Evolutionary conservation across 2,797 vertebrate species (phyloP).

Genomic region (Phalloptychus januarius): DNA sequence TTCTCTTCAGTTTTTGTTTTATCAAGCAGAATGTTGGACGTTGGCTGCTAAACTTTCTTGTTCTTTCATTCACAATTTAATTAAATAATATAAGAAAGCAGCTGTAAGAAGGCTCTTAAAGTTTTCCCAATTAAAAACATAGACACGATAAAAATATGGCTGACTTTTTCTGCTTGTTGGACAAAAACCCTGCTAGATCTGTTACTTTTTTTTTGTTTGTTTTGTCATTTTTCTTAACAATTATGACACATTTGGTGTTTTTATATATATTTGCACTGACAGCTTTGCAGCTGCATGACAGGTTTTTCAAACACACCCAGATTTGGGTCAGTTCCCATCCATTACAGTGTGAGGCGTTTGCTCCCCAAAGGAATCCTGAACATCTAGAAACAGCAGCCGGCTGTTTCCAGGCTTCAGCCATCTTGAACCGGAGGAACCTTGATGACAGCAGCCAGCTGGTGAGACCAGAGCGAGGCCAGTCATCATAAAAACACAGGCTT

Average conservation of each 20-base stretch:
- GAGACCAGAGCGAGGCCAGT: slow-evolving; percentile 36
- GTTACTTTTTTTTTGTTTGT: neutral
- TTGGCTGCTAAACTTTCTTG: no score
- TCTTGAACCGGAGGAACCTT: slow-evolving; percentile 38
- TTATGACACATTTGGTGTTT: neutral
- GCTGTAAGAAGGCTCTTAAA: no score
- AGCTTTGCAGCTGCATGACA: neutral
- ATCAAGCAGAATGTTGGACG: no score
- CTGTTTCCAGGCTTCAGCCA: slow-evolving; percentile 30
- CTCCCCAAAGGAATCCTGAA: slow-evolving; percentile 40
- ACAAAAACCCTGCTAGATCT: neutral
- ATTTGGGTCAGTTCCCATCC: slow-evolving; percentile 34
- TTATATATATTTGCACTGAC: neutral
- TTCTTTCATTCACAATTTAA: no score
- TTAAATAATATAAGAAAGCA: no score
- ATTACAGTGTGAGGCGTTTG: slow-evolving; percentile 30
- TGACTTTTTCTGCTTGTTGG: neutral
- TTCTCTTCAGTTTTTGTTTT: no score
- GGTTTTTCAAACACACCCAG: neutral
- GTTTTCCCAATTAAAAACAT: no score
- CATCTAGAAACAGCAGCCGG: slow-evolving; percentile 58
- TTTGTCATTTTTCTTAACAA: neutral
- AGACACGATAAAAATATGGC: neutral
- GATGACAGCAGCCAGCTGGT: slow-evolving; percentile 40
- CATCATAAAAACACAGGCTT: neutral